A percentile compares a stretch with the other conserved stretches of the same genome.
Conservation (phyloP, 2,888 invertebrate genomes). For the Gonocerus acuteangulatus region DNA sequence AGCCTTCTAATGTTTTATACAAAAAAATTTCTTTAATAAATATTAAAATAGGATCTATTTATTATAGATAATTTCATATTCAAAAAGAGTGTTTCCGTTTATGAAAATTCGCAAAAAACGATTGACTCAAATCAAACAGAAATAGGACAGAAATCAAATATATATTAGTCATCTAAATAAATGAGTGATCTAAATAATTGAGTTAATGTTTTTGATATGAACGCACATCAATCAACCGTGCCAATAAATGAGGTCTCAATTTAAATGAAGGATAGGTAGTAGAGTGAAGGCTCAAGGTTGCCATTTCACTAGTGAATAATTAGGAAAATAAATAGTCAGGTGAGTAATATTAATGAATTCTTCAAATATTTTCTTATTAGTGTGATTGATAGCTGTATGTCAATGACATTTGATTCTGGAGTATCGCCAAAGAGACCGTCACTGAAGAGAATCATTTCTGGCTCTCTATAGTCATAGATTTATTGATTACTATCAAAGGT, state of each 20-base stretch:
- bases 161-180: too few relatives aligned
- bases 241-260: conserved; percentile 25
- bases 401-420: background rate
- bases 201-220: conserved; percentile 33
- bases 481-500: too few relatives aligned
- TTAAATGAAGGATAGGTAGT: conserved; percentile 13
- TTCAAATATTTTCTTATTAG: background rate
- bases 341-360: background rate
- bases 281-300: conserved; percentile 16
- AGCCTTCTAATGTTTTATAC: too few relatives aligned
- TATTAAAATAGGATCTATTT: too few relatives aligned
- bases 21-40: too few relatives aligned
- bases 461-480: too few relatives aligned
- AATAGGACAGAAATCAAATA: too few relatives aligned
- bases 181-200: background rate
- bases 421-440: background rate
- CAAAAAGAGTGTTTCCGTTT: too few relatives aligned
- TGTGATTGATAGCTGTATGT: background rate
- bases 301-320: background rate
- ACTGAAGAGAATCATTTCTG: too few relatives aligned
- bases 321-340: background rate
- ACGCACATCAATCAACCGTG: conserved; percentile 29
- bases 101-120: too few relatives aligned
- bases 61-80: too few relatives aligned
- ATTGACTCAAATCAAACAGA: too few relatives aligned